Base-by-base conservation (phyloP, 2,113 vertebrate genomes). In the Trematocara macrostoma region DNA sequence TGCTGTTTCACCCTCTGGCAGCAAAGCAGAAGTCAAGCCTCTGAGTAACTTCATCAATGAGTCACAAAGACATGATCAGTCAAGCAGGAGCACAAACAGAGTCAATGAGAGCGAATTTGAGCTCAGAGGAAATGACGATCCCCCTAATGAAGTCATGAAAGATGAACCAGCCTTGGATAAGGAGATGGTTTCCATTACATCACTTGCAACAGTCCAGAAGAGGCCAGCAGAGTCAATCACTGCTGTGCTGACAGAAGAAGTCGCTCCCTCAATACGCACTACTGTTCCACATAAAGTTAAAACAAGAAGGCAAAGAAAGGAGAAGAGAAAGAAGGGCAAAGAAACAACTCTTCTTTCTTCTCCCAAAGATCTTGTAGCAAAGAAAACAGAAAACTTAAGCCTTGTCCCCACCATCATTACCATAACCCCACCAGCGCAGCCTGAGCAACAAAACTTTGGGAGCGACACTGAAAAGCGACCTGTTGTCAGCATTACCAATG, bases 91-190 rank as follows among this genome's bases (percentile, higher is more conserved):
- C 12, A 38, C 53, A 12, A 90, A 94, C 79, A 87, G 55, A 78
- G 85, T 81, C 1, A 84, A 59, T 55, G 91, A 90, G 82, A 86
- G 10, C 20, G 85, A 88, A 52, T 78, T 93, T 2, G 93, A 94
- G 69, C 51, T 86, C 3, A 88, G 84, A 10, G 87, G 91, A 34
- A 96, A 93, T 59, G 93, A 94, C 11, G 90, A 95, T 71, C 83
- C 89, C 2, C 96, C 92, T 79, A 97, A 95, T 40, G 91, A 96
- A 12, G 83, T 97, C 87, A 93, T 97, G 86, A 95, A 93, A 86
- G 95, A 96, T 82, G 95, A 96, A 56, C 94, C 94, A 26, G 85
- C 51, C 10, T 23, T 59, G 31, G 83, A 87, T 14, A 88, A 89
- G 18, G 87, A 92, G 8, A 92, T 79, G 7, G 91, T 47, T 84